These are phyloP conservation scores for Lophotis ruficrista DNA, from an alignment of 2,113 vertebrate species.

Conservation along the genomic window DNA sequence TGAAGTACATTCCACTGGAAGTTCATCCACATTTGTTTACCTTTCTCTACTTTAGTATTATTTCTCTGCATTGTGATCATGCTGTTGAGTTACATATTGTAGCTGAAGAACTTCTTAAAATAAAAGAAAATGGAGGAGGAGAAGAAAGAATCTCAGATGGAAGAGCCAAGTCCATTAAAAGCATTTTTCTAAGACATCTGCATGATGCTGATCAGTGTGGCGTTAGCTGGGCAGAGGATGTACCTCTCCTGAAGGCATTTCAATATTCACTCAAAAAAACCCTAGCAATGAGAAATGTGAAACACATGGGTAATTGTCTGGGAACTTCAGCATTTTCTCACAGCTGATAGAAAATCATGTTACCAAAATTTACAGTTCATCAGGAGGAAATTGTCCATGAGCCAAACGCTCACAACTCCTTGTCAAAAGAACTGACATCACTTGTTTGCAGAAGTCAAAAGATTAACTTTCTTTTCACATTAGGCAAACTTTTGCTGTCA, in stretches of 20 bases:
- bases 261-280: background rate
- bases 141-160: background rate
- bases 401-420: background rate
- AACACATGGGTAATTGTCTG: background rate
- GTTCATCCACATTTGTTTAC: background rate
- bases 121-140: background rate
- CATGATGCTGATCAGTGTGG: background rate
- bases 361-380: background rate
- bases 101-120: background rate
- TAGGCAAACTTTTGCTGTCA: background rate
- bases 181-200: background rate
- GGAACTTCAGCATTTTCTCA: background rate
- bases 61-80: background rate
- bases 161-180: background rate
- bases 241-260: background rate
- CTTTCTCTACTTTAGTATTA: background rate
- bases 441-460: background rate
- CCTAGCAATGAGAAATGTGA: background rate
- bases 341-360: background rate
- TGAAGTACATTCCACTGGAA: background rate
- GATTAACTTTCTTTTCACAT: background rate
- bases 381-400: background rate
- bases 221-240: background rate
- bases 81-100: background rate
- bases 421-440: background rate